Percentiles rank a stretch among this genome's conserved stretches.
Conservation (phyloP, 2,888 invertebrate genomes). For the Cephus spinipes region DNA sequence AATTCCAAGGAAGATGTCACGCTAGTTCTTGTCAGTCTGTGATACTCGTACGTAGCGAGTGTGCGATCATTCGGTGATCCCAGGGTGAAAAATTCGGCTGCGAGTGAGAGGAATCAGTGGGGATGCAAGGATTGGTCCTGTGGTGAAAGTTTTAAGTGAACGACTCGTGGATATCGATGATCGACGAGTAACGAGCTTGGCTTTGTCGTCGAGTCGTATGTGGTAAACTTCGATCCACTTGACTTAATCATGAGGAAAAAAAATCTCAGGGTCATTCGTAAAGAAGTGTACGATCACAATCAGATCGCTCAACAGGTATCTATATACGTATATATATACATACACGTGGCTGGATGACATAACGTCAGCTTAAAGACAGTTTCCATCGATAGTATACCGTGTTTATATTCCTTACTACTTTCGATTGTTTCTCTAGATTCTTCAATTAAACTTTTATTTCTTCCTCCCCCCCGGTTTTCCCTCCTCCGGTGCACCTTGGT, state of each 20-base stretch:
- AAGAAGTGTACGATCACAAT: slow-evolving; percentile 53
- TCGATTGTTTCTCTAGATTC: background rate
- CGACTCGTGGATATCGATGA: background rate
- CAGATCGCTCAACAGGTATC: slow-evolving; percentile 46
- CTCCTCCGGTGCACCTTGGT: background rate
- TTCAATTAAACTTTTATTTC: background rate
- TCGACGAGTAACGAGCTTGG: background rate
- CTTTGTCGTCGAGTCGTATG: background rate
- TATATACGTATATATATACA: background rate
- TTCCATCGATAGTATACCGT: background rate
- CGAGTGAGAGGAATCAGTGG: background rate
- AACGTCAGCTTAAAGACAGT: background rate
- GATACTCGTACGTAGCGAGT: slow-evolving; percentile 56
- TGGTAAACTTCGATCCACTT: background rate
- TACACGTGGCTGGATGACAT: background rate
- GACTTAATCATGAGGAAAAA: slow-evolving; percentile 59
- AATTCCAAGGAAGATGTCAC: background rate
- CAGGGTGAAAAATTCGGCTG: background rate
- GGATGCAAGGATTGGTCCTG: background rate
- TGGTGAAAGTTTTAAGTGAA: background rate
- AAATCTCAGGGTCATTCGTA: slow-evolving; percentile 60
- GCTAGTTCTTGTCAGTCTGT: slow-evolving; percentile 47
- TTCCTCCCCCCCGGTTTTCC: background rate
- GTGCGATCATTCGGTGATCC: background rate
- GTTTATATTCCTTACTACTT: background rate